Evolutionary conservation across 2,797 vertebrate genomes (phyloP).

Genomic region (Loris lydekkerianus): DNA sequence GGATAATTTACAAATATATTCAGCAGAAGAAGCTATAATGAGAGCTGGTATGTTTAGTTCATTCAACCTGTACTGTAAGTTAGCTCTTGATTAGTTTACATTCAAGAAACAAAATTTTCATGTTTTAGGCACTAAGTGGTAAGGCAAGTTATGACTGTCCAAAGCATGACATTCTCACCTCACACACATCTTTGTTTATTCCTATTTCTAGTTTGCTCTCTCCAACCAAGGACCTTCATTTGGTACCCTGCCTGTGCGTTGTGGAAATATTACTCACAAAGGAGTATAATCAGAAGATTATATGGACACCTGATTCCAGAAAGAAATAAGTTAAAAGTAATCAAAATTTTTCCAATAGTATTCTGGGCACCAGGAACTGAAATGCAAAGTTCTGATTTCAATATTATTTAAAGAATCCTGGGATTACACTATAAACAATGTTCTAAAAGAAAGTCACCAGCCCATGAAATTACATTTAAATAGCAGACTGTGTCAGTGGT

Average conservation of each 20-base stretch:
- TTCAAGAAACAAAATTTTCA: constrained; percentile 26
- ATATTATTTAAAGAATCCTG: constrained; percentile 24
- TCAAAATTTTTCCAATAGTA: neutral
- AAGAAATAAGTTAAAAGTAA: constrained; percentile 51
- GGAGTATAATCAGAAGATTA: neutral
- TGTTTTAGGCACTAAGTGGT: neutral
- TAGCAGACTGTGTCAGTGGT: neutral
- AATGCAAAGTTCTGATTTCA: constrained; percentile 14
- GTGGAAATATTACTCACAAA: neutral
- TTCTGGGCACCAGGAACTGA: constrained; percentile 8
- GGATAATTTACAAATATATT: neutral
- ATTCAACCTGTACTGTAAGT: neutral
- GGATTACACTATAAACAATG: neutral
- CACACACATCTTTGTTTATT: constrained; percentile 20
- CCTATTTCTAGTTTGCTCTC: constrained; percentile 1
- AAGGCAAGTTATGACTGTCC: neutral
- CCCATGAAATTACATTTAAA: neutral
- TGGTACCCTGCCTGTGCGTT: neutral
- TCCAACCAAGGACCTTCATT: neutral
- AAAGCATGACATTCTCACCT: neutral
- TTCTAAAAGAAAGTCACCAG: constrained; percentile 39
- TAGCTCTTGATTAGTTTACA: neutral
- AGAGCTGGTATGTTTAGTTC: neutral
- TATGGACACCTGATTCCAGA: neutral
- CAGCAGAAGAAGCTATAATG: neutral